These are phyloP conservation scores for Pelodiscus sinensis DNA, from an alignment of 2,113 vertebrate genomes.

Conservation along the genomic window DNA sequence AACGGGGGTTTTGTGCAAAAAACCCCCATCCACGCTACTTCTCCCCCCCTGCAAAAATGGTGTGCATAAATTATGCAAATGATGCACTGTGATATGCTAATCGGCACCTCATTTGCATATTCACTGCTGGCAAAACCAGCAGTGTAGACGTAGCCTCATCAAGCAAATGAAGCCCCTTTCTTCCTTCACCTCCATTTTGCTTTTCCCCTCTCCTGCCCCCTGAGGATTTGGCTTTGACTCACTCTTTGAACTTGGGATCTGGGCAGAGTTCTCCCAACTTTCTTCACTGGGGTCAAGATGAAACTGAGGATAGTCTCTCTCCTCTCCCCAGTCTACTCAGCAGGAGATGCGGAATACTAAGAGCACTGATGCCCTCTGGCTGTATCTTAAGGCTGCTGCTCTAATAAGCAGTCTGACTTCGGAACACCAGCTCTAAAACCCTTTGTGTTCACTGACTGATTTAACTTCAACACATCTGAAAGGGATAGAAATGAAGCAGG, in stretches of 20 bases:
- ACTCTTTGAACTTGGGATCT: not conserved
- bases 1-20: too few species aligned
- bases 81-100: too few species aligned
- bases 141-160: too few species aligned
- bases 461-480: not conserved
- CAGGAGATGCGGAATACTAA: not conserved
- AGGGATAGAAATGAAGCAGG: not conserved
- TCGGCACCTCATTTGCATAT: too few species aligned
- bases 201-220: constrained; percentile 6
- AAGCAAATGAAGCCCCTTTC: constrained; percentile 41
- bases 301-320: not conserved
- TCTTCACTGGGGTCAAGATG: not conserved
- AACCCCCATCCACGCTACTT: too few species aligned
- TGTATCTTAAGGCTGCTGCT: not conserved
- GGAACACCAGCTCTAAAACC: not conserved
- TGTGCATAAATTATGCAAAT: too few species aligned
- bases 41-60: too few species aligned
- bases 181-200: constrained; percentile 16
- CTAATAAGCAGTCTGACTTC: not conserved
- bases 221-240: not conserved
- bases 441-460: not conserved
- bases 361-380: not conserved
- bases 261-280: not conserved
- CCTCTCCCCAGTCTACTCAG: not conserved
- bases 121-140: too few species aligned